Conservation (phyloP, 2,797 vertebrate genomes). For the Poeciliopsis gracilis region DNA sequence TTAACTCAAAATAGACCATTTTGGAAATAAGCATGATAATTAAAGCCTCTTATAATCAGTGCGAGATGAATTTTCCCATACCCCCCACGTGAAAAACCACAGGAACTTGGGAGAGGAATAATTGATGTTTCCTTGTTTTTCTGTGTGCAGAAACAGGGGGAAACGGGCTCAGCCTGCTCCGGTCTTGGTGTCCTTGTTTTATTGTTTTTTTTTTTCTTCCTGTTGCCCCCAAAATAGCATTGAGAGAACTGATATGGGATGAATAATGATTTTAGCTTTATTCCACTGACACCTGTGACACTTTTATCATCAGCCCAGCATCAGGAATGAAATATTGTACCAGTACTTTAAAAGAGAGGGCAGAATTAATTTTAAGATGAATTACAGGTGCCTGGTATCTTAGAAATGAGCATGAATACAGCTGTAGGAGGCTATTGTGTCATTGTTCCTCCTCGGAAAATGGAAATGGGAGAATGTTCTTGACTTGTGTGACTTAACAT, state of each 20-base stretch:
- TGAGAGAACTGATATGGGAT: slow-evolving; percentile 41
- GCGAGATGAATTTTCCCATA: slow-evolving; percentile 45
- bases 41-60: slow-evolving; percentile 50
- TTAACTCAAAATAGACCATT: slow-evolving; percentile 50
- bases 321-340: slow-evolving; percentile 49
- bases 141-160: slow-evolving; percentile 45
- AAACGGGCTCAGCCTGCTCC: slow-evolving; percentile 49
- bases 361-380: slow-evolving; percentile 57
- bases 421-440: slow-evolving; percentile 42
- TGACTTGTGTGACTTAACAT: slow-evolving; percentile 23
- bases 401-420: slow-evolving; percentile 32
- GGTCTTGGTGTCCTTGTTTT: slow-evolving; percentile 48
- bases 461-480: slow-evolving; percentile 37
- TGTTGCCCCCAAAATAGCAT: slow-evolving; percentile 57
- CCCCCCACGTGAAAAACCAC: slow-evolving; percentile 36
- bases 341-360: slow-evolving; percentile 44
- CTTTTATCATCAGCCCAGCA: slow-evolving; percentile 53
- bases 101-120: slow-evolving; percentile 60
- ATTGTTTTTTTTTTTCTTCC: slow-evolving; percentile 2
- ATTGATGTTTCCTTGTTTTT: slow-evolving; percentile 55
- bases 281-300: slow-evolving; percentile 47
- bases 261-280: slow-evolving; percentile 55
- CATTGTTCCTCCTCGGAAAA: slow-evolving; percentile 40
- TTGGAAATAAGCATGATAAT: slow-evolving; percentile 53
- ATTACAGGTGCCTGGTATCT: slow-evolving; percentile 37